Conservation (phyloP, 1,140 invertebrate genomes). For the Phocides pigmalion region DNA sequence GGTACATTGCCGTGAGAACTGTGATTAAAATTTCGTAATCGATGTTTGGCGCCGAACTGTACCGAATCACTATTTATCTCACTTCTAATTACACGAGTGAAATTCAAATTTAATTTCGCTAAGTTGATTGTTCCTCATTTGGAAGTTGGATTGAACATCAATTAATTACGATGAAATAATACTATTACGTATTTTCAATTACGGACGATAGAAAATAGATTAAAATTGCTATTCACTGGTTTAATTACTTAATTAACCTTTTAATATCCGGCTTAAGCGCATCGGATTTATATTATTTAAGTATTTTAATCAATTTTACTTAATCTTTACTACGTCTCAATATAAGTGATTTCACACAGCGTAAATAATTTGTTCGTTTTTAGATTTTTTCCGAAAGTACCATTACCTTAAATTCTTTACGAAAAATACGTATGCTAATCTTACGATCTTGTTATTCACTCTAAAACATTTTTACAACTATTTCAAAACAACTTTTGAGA, state of each 20-base stretch:
- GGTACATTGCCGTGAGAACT: conserved; percentile 29
- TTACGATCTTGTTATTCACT: neutral
- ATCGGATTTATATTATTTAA: too few species aligned
- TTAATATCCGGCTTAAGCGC: neutral
- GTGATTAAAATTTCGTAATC: conserved; percentile 44
- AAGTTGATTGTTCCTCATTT: conserved; percentile 17
- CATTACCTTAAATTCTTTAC: too few species aligned
- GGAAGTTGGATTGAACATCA: neutral
- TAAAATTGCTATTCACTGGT: neutral
- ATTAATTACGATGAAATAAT: conserved; percentile 17
- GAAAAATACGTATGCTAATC: too few species aligned
- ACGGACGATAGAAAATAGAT: neutral
- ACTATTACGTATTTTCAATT: conserved; percentile 16
- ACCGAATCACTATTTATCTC: conserved; percentile 9
- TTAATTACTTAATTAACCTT: conserved; percentile 7
- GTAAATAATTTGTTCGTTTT: too few species aligned
- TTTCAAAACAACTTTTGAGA: neutral
- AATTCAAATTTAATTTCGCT: conserved; percentile 32
- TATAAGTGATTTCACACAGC: too few species aligned
- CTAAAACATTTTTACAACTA: neutral
- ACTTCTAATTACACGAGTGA: conserved; percentile 21
- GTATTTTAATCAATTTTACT: too few species aligned
- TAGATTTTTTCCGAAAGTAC: too few species aligned
- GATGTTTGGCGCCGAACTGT: conserved; percentile 11
- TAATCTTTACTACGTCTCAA: too few species aligned